These are phyloP conservation scores for Marisa cornuarietis DNA, from an alignment of 1,140 invertebrate genomes.

Conservation along the genomic window DNA sequence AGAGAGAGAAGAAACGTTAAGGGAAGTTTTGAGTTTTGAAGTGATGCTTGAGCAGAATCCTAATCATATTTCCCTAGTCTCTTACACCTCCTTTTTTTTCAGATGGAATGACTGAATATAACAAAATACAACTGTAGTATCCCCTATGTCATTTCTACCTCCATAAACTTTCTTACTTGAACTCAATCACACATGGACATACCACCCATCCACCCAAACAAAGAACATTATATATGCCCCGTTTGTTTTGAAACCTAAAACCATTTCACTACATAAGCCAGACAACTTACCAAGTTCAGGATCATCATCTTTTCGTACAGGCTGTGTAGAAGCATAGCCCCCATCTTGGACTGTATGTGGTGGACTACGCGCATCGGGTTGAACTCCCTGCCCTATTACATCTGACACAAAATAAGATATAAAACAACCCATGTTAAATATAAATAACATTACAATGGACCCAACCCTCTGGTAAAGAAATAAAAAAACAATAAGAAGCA, in stretches of 20 bases:
- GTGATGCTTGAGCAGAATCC: no score
- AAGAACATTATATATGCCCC: no score
- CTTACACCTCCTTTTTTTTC: no score
- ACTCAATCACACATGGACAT: no score
- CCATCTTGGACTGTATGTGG: constrained; percentile 1
- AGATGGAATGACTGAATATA: no score
- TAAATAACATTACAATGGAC: neutral
- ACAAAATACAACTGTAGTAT: no score
- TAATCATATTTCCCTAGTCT: no score
- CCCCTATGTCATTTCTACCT: no score
- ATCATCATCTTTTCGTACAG: constrained; percentile 27
- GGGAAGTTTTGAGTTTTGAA: no score
- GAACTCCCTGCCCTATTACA: constrained; percentile 10
- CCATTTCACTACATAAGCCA: neutral
- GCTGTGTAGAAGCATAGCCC: constrained; percentile 21
- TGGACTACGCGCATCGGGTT: neutral
- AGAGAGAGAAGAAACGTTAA: no score
- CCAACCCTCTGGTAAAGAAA: neutral
- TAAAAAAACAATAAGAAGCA: neutral
- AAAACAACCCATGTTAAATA: neutral
- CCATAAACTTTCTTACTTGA: no score
- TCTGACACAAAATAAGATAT: constrained; percentile 27
- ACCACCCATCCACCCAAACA: no score
- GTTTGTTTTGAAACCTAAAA: neutral
- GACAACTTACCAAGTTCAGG: constrained; percentile 29